phyloP scores from a whole-genome alignment of 2,797 vertebrate genomes.

The Lepus townsendii region DNA sequence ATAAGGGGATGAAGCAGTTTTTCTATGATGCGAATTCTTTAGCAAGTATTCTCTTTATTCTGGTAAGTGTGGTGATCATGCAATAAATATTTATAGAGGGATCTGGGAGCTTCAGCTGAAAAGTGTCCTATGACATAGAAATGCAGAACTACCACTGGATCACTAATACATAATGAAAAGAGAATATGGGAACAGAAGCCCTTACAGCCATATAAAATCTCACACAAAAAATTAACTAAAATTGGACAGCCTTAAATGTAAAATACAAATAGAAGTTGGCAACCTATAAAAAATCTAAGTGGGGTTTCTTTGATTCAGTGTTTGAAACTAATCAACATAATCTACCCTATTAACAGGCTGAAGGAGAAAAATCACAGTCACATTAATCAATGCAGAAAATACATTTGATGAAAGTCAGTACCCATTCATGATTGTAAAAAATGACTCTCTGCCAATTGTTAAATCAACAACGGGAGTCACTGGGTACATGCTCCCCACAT shows the following conservation, averaged over 20 bases:
- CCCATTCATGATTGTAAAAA: neutral
- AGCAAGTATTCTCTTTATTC: conserved; percentile 23
- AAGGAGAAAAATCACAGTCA: neutral
- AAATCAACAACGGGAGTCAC: no score
- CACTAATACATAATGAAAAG: conserved; percentile 19
- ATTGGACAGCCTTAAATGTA: neutral
- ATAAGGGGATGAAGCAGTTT: neutral
- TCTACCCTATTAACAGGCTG: neutral
- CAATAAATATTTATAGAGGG: conserved; percentile 62
- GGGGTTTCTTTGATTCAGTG: conserved; percentile 21
- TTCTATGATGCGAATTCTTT: neutral
- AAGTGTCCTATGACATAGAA: conserved; percentile 16
- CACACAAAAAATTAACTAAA: conserved; percentile 40
- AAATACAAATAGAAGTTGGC: conserved; percentile 22
- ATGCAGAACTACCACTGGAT: conserved; percentile 41
- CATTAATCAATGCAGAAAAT: neutral
- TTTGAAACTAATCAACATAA: conserved; percentile 24
- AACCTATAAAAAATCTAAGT: conserved; percentile 30
- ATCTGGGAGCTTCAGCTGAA: neutral
- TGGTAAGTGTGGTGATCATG: neutral
- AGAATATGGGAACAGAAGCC: conserved; percentile 17
- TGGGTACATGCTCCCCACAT: no score
- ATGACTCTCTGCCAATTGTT: neutral
- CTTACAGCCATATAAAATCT: neutral
- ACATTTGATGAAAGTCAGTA: neutral